Base-by-base conservation (phyloP, 2,113 vertebrate genomes). In the Petrocephalus microphthalmus region DNA sequence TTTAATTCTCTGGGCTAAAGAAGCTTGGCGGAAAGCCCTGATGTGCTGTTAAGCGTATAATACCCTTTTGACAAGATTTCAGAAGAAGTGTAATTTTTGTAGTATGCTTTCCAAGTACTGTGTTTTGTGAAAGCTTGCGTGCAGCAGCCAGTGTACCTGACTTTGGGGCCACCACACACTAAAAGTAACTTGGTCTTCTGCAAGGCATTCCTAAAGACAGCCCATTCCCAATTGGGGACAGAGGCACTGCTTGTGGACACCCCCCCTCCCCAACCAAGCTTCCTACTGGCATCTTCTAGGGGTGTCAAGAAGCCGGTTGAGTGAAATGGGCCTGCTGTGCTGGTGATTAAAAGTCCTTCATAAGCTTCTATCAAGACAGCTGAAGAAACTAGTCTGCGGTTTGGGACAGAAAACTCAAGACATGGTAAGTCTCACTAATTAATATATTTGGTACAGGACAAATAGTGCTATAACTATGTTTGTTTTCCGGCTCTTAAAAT, bases 401-500 rank as follows among this genome's bases (percentile, higher is more conserved):
- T 90, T 89, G 87, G 89, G 53, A 91, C 90, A 91, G 92, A 94
- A 94, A 94, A 92, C 92, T 91, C 90, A 91, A 91, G 92, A 93
- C 92, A 93, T 91, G 90, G 94, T 83, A 92, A 54, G 91, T 92
- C 88, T 53, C 88, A 71, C 93, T 92, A 94, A 94, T 93, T 90
- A 93, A 92, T 93, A 90, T 93, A 92, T 92, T 93, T 92, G 94
- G 91, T 91, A 91, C 45, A 87, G 42, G 84, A 93, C 93, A 92
- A 91, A 88, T 88, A 92, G 92, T 89, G 88, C 85, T 87, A 92
- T 90, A 91, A 29, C 92, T 91, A 91, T 92, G 92, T 93, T 94
- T 92, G 91, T 91, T 93, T 94, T 93, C 92, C 92, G 93, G 90
- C 93, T 93, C 93, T 92, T 89, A 88, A 93, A 94, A 93, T 93